Evolutionary conservation across 2,888 invertebrate genomes (phyloP).

Genomic region (Lepidochrysops patricia): DNA sequence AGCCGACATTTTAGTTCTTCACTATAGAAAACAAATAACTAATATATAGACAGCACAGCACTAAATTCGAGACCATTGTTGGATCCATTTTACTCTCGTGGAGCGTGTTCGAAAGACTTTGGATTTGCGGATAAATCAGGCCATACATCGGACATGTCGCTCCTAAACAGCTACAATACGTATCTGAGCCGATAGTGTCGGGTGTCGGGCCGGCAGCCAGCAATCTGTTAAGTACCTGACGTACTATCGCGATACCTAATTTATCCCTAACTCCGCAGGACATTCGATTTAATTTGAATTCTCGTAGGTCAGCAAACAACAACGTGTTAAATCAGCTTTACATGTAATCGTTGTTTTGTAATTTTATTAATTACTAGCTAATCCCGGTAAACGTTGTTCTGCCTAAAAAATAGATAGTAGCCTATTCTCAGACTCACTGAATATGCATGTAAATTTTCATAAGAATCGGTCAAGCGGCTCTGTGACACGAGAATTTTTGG

Average conservation of each 20-base stretch:
- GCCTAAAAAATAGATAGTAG: no score
- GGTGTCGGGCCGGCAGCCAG: constrained; percentile 20
- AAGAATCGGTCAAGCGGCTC: no score
- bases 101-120: constrained; percentile 24
- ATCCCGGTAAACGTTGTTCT: no score
- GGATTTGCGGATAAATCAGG: constrained; percentile 45
- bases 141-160: constrained; percentile 32
- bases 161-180: constrained; percentile 18
- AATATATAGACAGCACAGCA: neutral
- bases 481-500: no score
- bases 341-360: no score
- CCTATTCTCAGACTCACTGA: no score
- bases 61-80: neutral
- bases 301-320: neutral
- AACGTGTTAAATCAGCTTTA: neutral
- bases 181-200: constrained; percentile 31
- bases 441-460: no score
- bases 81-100: constrained; percentile 19
- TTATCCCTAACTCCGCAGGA: neutral
- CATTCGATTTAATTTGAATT: neutral
- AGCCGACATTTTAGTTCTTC: no score
- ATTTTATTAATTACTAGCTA: no score
- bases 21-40: no score
- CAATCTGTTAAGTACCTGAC: constrained; percentile 23
- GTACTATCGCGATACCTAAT: constrained; percentile 11